phyloP scores from a whole-genome alignment of 1,140 invertebrate species.

The Drosophila pruinosa region DNA sequence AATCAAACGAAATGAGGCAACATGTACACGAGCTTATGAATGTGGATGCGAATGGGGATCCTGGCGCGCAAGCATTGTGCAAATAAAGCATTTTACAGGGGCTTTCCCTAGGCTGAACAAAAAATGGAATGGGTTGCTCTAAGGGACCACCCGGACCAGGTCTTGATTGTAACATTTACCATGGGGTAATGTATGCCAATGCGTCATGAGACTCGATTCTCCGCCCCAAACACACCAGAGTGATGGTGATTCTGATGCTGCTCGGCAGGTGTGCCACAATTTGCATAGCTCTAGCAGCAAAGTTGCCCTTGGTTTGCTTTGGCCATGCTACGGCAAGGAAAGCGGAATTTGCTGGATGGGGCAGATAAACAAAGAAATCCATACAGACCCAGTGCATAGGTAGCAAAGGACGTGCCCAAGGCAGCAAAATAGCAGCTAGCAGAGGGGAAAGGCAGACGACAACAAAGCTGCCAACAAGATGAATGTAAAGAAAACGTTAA shows the following conservation, averaged over 20 bases:
- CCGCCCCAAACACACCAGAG: constrained; percentile 39
- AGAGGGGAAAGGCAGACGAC: constrained; percentile 6
- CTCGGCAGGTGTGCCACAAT: constrained; percentile 64
- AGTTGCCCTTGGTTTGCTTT: not conserved
- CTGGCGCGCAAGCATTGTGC: constrained; percentile 58
- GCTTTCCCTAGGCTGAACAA: constrained; percentile 2
- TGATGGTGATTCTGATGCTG: not conserved
- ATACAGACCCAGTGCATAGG: constrained; percentile 9
- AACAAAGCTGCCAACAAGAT: constrained; percentile 28
- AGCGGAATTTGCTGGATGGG: constrained; percentile 30
- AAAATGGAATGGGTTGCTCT: not conserved
- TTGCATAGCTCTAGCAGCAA: constrained; percentile 62
- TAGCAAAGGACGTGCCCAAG: constrained; percentile 29
- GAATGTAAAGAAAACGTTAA: constrained; percentile 70
- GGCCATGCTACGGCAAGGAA: constrained; percentile 38
- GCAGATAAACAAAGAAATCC: constrained; percentile 39
- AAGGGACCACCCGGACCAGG: not conserved
- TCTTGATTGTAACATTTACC: constrained; percentile 78
- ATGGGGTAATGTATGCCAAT: constrained; percentile 72
- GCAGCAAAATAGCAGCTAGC: constrained; percentile 42
- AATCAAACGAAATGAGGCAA: constrained; percentile 78
- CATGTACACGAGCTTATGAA: constrained; percentile 26
- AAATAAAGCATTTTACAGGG: constrained; percentile 68
- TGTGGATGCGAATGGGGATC: constrained; percentile 40
- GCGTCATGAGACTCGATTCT: constrained; percentile 64